These are phyloP conservation scores for Phthorimaea operculella DNA, from an alignment of 1,140 invertebrate species.

Conservation along the genomic window DNA sequence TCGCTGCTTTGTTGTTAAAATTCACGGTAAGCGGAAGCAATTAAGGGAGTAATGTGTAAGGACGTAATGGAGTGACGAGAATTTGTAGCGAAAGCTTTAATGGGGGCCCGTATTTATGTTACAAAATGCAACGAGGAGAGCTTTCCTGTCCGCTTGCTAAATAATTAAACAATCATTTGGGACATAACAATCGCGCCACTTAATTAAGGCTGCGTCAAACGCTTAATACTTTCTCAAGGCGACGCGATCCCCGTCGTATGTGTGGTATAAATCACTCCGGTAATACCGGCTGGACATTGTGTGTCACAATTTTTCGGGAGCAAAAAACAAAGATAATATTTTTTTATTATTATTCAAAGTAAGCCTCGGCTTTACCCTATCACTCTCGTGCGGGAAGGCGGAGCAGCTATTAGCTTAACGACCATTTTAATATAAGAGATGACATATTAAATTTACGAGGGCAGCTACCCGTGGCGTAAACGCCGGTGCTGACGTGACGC, in stretches of 20 bases:
- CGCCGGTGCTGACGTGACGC: conserved; percentile 49
- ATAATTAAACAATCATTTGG: conserved; percentile 18
- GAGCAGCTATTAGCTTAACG: conserved; percentile 62
- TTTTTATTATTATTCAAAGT: conserved; percentile 41
- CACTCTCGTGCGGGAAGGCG: conserved; percentile 42
- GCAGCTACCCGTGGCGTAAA: conserved; percentile 49
- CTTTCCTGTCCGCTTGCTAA: conserved; percentile 9
- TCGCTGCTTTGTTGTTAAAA: conserved; percentile 54
- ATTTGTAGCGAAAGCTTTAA: conserved; percentile 54
- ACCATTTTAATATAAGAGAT: conserved; percentile 65
- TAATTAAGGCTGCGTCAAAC: background rate
- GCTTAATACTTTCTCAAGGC: background rate
- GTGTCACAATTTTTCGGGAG: background rate
- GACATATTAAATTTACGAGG: conserved; percentile 66
- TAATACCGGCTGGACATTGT: background rate
- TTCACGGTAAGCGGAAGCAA: conserved; percentile 59
- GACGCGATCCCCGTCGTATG: background rate
- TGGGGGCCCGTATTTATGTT: conserved; percentile 47
- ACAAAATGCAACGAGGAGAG: conserved; percentile 34
- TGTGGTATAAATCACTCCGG: background rate
- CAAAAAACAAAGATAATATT: conserved; percentile 3
- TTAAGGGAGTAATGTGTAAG: conserved; percentile 58
- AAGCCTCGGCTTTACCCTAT: conserved; percentile 44
- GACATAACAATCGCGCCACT: background rate
- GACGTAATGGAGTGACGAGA: conserved; percentile 58